Conservation (phyloP, 2,888 invertebrate genomes). For the Dyspetes luteomarginatus region DNA sequence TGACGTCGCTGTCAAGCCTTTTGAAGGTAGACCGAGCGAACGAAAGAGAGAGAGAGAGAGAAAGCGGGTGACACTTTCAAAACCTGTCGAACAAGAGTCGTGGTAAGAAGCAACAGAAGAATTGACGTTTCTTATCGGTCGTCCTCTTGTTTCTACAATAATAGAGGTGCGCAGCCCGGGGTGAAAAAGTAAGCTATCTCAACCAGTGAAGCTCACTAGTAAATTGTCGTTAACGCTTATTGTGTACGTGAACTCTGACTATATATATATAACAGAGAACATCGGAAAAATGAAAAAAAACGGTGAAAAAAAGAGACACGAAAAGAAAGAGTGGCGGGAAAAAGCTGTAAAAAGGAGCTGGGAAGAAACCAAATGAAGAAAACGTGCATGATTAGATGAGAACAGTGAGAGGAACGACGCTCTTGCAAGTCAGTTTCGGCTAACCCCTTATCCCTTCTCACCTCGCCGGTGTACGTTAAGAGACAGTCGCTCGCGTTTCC, state of each 20-base stretch:
- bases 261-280: no score
- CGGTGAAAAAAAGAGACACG: no score
- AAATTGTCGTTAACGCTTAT: no score
- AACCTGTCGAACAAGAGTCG: no score
- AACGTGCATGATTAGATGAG: conserved; percentile 54
- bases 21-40: background rate
- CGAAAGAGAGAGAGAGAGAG: background rate
- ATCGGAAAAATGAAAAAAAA: conserved; percentile 18
- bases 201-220: no score
- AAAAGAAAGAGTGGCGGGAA: background rate
- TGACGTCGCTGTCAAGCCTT: conserved; percentile 50
- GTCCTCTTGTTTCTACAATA: no score
- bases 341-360: background rate
- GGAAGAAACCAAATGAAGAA: background rate
- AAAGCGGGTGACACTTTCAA: background rate
- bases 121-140: no score
- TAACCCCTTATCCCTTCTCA: conserved; percentile 24
- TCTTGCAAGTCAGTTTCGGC: conserved; percentile 75
- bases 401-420: conserved; percentile 65
- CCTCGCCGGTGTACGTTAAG: background rate
- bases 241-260: no score
- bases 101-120: no score
- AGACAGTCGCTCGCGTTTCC: no score
- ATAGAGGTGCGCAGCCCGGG: no score
- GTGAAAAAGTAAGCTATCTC: no score